Percentiles rank a stretch among this genome's conserved stretches.
Conservation (phyloP, 2,888 invertebrate species). For the Pollenia amentaria region DNA sequence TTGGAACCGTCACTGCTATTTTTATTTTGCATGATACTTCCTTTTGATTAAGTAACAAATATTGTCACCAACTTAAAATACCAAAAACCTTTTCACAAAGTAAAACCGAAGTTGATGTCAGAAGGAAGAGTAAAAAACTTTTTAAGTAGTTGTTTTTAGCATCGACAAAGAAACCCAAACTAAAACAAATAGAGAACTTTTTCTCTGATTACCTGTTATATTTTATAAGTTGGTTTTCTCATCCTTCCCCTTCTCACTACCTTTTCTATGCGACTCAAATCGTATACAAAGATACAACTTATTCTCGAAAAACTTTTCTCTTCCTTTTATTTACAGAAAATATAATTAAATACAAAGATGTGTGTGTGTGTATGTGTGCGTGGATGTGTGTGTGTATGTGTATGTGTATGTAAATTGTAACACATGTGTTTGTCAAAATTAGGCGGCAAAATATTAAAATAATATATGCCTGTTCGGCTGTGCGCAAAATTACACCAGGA, state of each 20-base stretch:
- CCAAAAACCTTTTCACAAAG: not conserved
- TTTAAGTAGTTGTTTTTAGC: slow-evolving; percentile 10
- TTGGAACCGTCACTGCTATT: not conserved
- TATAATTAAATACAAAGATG: not conserved
- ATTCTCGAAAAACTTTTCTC: not conserved
- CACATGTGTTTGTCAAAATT: slow-evolving; percentile 12
- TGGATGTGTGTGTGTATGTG: not conserved
- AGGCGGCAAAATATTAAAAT: not conserved
- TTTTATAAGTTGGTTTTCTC: not conserved
- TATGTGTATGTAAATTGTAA: slow-evolving; percentile 7
- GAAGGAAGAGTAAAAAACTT: not conserved
- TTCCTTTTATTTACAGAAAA: not conserved
- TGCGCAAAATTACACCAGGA: no score
- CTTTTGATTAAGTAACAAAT: not conserved
- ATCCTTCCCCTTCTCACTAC: not conserved
- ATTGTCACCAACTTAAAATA: not conserved
- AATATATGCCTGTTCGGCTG: no score
- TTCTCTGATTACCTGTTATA: slow-evolving; percentile 62
- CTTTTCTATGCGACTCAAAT: not conserved
- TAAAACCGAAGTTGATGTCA: not conserved
- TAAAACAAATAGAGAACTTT: slow-evolving; percentile 50
- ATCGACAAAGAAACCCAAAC: not conserved
- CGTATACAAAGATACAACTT: slow-evolving; percentile 29
- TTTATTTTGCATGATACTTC: not conserved
- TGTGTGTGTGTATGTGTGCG: not conserved